Evolutionary conservation across 2,797 vertebrate genomes (phyloP).

Genomic region (Alca torda): DNA sequence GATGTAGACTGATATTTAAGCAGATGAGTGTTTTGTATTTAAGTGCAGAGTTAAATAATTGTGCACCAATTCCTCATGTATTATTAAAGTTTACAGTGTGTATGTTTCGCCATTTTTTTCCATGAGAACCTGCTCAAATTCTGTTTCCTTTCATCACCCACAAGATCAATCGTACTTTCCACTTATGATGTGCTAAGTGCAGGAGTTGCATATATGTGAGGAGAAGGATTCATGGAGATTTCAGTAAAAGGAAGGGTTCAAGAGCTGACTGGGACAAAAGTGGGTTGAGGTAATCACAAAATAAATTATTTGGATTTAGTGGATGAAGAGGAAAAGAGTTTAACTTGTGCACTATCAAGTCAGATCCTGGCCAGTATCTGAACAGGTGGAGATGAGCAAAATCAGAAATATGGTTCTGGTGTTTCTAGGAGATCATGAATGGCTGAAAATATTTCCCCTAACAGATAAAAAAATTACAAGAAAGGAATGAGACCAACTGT

Average conservation of each 20-base stretch:
- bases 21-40: neutral
- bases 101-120: neutral
- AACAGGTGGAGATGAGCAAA: neutral
- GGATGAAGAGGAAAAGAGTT: neutral
- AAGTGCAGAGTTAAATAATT: neutral
- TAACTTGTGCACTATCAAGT: neutral
- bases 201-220: neutral
- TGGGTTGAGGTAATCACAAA: neutral
- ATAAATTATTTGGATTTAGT: neutral
- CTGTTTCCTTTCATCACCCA: neutral
- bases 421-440: neutral
- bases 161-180: neutral
- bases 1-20: neutral
- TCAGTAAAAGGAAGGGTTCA: neutral
- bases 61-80: neutral
- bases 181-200: neutral
- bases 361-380: neutral
- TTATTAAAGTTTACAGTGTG: neutral
- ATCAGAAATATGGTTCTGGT: neutral
- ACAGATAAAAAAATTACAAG: neutral
- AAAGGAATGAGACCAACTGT: neutral
- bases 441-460: neutral
- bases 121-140: neutral
- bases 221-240: neutral
- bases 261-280: neutral